phyloP scores from a whole-genome alignment of 2,888 invertebrate species.

The Nomada ferruginata region DNA sequence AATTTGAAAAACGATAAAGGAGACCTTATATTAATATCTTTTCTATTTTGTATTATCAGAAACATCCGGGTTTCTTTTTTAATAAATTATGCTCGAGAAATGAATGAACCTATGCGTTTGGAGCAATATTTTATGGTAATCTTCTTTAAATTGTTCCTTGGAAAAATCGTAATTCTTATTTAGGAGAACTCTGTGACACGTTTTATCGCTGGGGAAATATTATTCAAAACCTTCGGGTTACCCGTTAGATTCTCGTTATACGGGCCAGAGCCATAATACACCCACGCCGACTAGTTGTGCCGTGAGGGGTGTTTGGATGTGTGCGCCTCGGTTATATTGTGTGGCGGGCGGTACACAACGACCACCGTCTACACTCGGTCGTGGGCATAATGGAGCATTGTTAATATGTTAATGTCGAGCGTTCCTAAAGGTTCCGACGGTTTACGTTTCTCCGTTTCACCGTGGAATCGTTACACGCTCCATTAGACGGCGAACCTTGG shows the following conservation, averaged over 20 bases:
- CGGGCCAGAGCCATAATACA: conserved; percentile 53
- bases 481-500: conserved; percentile 61
- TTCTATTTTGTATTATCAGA: no score
- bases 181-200: no score
- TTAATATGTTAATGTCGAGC: conserved; percentile 78
- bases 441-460: conserved; percentile 57
- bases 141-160: no score
- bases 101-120: no score
- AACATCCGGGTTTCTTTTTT: no score
- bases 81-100: no score
- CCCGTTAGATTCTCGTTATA: conserved; percentile 52
- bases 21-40: no score
- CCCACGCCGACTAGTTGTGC: conserved; percentile 56
- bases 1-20: no score
- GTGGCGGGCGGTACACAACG: conserved; percentile 41
- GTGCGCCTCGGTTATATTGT: conserved; percentile 43
- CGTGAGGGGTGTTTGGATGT: conserved; percentile 19
- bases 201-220: background rate
- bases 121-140: no score
- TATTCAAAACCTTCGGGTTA: conserved; percentile 14
- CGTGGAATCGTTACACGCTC: conserved; percentile 67
- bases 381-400: conserved; percentile 78
- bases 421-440: conserved; percentile 56
- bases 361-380: conserved; percentile 51
- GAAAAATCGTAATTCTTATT: background rate